These are phyloP conservation scores for Lysandra coridon DNA, from an alignment of 2,888 invertebrate species.

Conservation along the genomic window DNA sequence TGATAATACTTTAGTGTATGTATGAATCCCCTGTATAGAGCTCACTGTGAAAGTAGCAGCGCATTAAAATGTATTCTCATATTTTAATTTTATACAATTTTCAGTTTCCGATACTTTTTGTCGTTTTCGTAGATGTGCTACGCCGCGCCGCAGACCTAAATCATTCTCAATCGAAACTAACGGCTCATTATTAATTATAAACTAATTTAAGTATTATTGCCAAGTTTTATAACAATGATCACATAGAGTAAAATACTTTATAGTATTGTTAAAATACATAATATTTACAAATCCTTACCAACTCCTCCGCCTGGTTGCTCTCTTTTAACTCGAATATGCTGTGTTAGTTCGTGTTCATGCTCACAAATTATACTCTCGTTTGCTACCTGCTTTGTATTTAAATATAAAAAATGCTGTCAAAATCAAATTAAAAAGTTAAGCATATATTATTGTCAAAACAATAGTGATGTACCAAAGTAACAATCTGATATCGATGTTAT, in stretches of 20 bases:
- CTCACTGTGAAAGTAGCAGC: too few species aligned
- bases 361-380: not conserved
- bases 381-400: not conserved
- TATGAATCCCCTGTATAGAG: too few species aligned
- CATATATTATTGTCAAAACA: not conserved
- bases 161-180: not conserved
- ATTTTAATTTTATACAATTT: too few species aligned
- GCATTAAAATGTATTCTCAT: too few species aligned
- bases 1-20: too few species aligned
- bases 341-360: not conserved
- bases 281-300: constrained; percentile 34
- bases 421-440: not conserved
- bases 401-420: not conserved
- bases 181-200: not conserved
- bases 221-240: too few species aligned
- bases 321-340: constrained; percentile 34
- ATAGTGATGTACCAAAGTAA: not conserved
- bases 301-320: constrained; percentile 36
- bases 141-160: not conserved
- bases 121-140: not conserved
- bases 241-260: too few species aligned
- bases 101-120: too few species aligned
- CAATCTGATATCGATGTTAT: not conserved
- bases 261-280: too few species aligned
- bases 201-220: too few species aligned